Evolutionary conservation across 2,113 vertebrate genomes (phyloP).

Genomic region (Corydoras sp.): DNA sequence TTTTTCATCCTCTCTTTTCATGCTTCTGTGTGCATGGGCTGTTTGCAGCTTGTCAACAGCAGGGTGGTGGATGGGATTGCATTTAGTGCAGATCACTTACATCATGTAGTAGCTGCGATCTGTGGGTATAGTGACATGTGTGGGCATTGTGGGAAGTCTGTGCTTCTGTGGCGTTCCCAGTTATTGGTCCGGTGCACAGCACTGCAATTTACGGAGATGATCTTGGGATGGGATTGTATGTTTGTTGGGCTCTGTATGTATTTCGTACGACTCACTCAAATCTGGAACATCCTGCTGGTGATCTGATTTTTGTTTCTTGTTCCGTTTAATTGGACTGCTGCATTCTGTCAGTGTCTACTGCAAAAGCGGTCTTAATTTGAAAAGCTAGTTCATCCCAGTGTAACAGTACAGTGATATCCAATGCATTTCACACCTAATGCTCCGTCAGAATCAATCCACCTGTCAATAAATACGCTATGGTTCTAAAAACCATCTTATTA

Average conservation of each 20-base stretch:
- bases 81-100: conserved; percentile 31
- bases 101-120: conserved; percentile 36
- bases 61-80: conserved; percentile 28
- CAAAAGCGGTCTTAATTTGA: too few relatives aligned
- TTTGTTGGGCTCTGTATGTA: too few relatives aligned
- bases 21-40: conserved; percentile 20
- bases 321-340: too few relatives aligned
- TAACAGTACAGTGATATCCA: too few relatives aligned
- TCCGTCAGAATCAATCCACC: too few relatives aligned
- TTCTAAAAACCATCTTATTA: too few relatives aligned
- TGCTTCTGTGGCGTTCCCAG: conserved; percentile 14
- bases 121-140: conserved; percentile 37
- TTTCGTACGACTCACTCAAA: neutral
- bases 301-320: too few relatives aligned
- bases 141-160: conserved; percentile 24
- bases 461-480: too few relatives aligned
- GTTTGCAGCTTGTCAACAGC: conserved; percentile 30
- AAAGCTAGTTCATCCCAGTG: too few relatives aligned
- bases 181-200: conserved; percentile 10
- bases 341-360: too few relatives aligned
- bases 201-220: neutral
- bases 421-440: too few relatives aligned
- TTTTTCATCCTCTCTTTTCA: neutral
- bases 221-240: neutral
- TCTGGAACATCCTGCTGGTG: neutral